Evolutionary conservation across 2,888 invertebrate species (phyloP).

Genomic region (Crematogaster levior): DNA sequence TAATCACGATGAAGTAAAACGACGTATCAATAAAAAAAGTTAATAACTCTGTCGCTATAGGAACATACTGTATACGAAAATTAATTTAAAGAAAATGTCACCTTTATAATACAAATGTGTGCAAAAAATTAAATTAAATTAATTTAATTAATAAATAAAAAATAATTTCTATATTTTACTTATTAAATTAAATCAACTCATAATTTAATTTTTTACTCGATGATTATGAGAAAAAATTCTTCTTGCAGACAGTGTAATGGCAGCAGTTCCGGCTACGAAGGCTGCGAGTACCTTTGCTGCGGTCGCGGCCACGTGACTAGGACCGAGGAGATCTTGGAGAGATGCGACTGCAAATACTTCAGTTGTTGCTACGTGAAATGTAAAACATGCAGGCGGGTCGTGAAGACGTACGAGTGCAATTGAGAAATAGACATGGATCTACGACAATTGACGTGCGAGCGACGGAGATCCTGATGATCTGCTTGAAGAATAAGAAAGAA

Average conservation of each 20-base stretch:
- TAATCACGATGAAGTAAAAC: background rate
- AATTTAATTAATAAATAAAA: no score
- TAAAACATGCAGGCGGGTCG: slow-evolving; percentile 91
- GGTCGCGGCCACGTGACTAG: slow-evolving; percentile 92
- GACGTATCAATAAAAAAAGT: background rate
- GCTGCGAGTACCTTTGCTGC: slow-evolving; percentile 94
- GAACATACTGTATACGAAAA: background rate
- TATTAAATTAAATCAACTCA: background rate
- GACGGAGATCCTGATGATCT: background rate
- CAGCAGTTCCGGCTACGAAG: slow-evolving; percentile 88
- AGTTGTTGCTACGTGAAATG: slow-evolving; percentile 96
- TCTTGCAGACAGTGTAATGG: slow-evolving; percentile 90
- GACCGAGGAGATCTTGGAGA: slow-evolving; percentile 89
- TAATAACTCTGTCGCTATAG: background rate
- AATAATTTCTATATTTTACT: no score
- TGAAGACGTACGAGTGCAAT: slow-evolving; percentile 91
- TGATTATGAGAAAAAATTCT: slow-evolving; percentile 58
- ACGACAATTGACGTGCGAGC: background rate
- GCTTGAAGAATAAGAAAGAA: background rate
- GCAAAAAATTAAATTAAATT: no score
- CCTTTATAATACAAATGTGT: no score
- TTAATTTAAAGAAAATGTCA: background rate
- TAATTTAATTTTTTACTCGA: background rate
- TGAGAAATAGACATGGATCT: slow-evolving; percentile 78
- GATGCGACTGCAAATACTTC: slow-evolving; percentile 94